Evolutionary conservation across 2,888 invertebrate species (phyloP), one percentile per base, ranked within the genome.

Genomic region (Melipona bicolor): DNA sequence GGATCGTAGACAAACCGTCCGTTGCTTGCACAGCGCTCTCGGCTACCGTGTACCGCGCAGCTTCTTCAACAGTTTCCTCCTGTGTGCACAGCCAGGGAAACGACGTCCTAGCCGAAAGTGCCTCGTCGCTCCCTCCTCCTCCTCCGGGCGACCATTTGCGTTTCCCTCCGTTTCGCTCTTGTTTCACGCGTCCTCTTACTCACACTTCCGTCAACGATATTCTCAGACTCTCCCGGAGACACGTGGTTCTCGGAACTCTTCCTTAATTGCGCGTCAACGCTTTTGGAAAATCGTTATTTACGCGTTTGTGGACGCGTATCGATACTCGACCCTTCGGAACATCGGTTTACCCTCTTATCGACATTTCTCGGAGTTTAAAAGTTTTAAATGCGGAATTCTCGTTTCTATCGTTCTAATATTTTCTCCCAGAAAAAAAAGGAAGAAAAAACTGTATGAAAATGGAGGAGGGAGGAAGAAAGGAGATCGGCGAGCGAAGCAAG

Each of bases 1-100:
- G 90, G 90, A 89, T 86, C 89, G 88, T 88, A 91, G 92, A 92
- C 92, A 92, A 92, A 92, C 90, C 90, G 89, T 86, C 87, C 89
- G 88, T 89, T 91, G 92, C 92, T 92, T 92, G 90, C 92, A 88
- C 88, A 92, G 88, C 86, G 83, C 89, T 89, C 91, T 90, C 77
- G 76, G 87, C 87, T 87, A 88, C 86, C 90, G 88, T 88, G 81
- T 81, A 80, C 79, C 75, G 74, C 75, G 74, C 62, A 49, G 81
- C 77, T 79, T 84, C 74, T 82, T 82, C 84, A 74, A 79, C 85
- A 68, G 65, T 80, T 79, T 81, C 65, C 77, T 78, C 74, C 17
- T 81, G 77, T 86, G 79, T 72, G 85, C 83, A 87, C 67, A 69
- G 84, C 56, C 54, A 72, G 56, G 74, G 70, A 79, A 77, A 72